phyloP scores from a whole-genome alignment of 2,113 vertebrate genomes.

The Oenanthe oenanthe region DNA sequence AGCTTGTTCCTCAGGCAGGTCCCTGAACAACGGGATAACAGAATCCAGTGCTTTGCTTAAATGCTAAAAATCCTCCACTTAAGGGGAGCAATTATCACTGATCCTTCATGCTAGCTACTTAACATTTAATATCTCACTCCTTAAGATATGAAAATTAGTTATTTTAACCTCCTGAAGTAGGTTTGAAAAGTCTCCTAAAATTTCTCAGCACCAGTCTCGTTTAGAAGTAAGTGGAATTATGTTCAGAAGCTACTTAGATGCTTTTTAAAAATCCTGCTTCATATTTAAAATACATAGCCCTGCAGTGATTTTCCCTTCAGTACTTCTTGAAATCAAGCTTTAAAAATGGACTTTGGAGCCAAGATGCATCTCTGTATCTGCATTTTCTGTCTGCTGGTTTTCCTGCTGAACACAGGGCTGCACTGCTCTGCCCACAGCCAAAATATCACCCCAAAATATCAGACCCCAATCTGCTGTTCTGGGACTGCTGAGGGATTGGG shows the following conservation, averaged over 20 bases:
- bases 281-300: background rate
- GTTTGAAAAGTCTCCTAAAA: background rate
- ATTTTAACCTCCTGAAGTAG: background rate
- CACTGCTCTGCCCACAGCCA: background rate
- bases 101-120: background rate
- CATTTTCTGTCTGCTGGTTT: background rate
- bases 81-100: background rate
- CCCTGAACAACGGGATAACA: background rate
- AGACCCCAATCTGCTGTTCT: background rate
- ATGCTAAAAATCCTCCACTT: background rate
- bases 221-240: background rate
- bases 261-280: background rate
- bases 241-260: background rate
- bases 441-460: background rate
- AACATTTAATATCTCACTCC: background rate
- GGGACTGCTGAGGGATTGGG: background rate
- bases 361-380: background rate
- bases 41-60: background rate
- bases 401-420: background rate
- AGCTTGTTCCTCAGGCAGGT: slow-evolving; percentile 7
- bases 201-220: background rate
- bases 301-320: background rate
- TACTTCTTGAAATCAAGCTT: slow-evolving; percentile 4
- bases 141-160: slow-evolving; percentile 23
- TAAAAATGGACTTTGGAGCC: background rate